Base-by-base conservation (phyloP, 2,113 vertebrate species). In the Vulpes vulpes region DNA sequence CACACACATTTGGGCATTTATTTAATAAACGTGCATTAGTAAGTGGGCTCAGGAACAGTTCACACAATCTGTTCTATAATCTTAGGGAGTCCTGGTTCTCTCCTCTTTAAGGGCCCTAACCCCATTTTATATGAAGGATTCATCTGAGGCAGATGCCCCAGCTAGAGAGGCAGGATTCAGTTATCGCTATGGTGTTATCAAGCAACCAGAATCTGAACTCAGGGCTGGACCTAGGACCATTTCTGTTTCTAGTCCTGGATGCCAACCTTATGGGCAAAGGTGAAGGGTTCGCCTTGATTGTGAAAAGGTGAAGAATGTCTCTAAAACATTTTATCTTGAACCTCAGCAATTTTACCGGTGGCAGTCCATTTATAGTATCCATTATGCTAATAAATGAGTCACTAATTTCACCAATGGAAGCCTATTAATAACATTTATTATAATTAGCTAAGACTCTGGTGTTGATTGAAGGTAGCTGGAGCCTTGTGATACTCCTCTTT, bases 401-500 rank as follows among this genome's bases (percentile, higher is more conserved):
- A 83, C 82, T 91, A 76, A 91, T 91, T 91, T 96, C 89, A 97
- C 62, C 67, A 89, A 5, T n/a, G 67, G 94, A 91, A 69, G n/a
- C 38, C 83, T 81, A 84, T 78, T 92, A 91, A 93, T 91, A 78
- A 51, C 32, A 80, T 76, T 84, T 76, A 86, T 87, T 81, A 55
- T 91, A 80, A 96, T 92, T 88, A 95, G 65, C 16, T 16, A 51
- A 69, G 85, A 71, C 43, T 81, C 64, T 71, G 32, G 22, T 94
- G 81, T 89, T 85, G 96, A 95, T 65, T 38, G 80, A 92, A 91
- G 65, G 69, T 64, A 80, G 88, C 83, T 60, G 51, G 59, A 73
- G 69, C 19, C 35, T 67, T n/a, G 38, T 53, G 57, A 23, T 55
- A 20, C 17, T 64, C 60, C 17, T 94, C 73, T 94, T 22, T 73